Conservation (phyloP, 1,140 invertebrate genomes). For the Apis dorsata region DNA sequence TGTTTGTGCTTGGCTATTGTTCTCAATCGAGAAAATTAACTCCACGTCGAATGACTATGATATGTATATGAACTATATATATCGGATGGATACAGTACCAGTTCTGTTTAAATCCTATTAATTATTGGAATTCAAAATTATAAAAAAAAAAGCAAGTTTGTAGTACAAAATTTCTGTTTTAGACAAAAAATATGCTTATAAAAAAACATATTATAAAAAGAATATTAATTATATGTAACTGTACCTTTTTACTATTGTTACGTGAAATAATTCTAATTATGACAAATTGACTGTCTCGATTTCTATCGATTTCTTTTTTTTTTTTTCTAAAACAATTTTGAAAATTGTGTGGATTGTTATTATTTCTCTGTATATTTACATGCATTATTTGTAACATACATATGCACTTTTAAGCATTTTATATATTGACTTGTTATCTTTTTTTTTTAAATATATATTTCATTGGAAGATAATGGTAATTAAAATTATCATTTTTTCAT, state of each 20-base stretch:
- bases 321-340: not conserved
- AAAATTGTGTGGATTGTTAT: conserved; percentile 18
- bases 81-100: conserved; percentile 60
- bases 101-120: conserved; percentile 22
- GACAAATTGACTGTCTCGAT: not conserved
- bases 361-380: conserved; percentile 3
- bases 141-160: conserved; percentile 6
- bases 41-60: conserved; percentile 23
- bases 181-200: not conserved
- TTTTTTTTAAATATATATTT: conserved; percentile 34
- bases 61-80: conserved; percentile 40
- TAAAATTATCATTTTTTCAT: not conserved
- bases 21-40: conserved; percentile 29
- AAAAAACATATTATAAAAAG: conserved; percentile 12
- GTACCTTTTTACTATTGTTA: conserved; percentile 38
- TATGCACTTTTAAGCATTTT: conserved; percentile 23
- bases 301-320: conserved; percentile 16
- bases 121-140: not conserved
- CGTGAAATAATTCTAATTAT: conserved; percentile 3
- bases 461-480: not conserved
- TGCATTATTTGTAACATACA: conserved; percentile 19
- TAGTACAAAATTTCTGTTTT: conserved; percentile 36
- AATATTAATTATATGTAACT: conserved; percentile 10
- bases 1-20: conserved; percentile 32
- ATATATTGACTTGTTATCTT: conserved; percentile 19